Evolutionary conservation across 2,888 invertebrate genomes (phyloP), one percentile per base, ranked within the genome.

Genomic region (Rotaria macrura): DNA sequence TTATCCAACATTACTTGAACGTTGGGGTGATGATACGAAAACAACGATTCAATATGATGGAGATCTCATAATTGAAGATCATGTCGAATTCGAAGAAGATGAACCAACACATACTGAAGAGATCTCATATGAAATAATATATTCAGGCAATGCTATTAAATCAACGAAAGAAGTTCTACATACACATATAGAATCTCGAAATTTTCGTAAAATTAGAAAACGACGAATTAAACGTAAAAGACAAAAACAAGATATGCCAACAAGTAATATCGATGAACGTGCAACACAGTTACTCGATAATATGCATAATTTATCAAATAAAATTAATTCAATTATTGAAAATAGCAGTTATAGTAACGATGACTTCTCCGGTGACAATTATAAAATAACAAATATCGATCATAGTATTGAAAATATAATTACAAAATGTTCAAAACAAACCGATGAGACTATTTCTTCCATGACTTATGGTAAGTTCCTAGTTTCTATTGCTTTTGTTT

Each of bases 181-280:
- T 43, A 20, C 79, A 12, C 25, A 34, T 43, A 7, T 17, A 4
- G 79, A 79, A 79, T 43, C 79, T n/a, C 79, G 79, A 79, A 79
- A 79, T 43, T 79, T 79, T 79, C 43, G 25, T 79, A 79, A 79
- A 79, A 79, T 79, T 43, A 40, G n/a, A 43, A 79, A 79, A 79
- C 79, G 79, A 43, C 79, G 79, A 25, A 79, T 43, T 12, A 79
- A 79, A 79, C 43, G n/a, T 40, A 79, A 79, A 43, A 9, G 43
- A n/a, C 7, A 2, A n/a, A 25, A 1, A 43, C 14, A 17, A 38
- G 3, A 17, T 4, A 25, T 1, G 14, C 49, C 14, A 17, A 17
- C 49, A 17, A 14, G 3, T 49, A 17, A 49, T 49, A 14, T 49
- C 3, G 17, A 49, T 49, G 14, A 49, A 49, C 49, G 49, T 17